Evolutionary conservation across 1,140 invertebrate species (phyloP), one percentile per base, ranked within the genome.

Genomic region (Heterodera carotae): DNA sequence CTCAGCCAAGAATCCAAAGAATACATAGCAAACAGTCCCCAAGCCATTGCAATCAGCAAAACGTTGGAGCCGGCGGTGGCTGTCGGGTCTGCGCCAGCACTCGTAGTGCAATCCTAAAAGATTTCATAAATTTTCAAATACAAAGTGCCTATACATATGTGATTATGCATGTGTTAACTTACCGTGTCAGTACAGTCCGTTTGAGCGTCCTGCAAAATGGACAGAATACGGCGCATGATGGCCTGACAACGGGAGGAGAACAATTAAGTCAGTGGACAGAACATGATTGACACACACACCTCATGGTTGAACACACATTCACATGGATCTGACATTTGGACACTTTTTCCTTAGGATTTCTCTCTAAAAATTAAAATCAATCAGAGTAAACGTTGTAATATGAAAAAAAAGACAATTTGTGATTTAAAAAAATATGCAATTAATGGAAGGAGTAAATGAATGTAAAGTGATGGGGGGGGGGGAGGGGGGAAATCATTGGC

Each of bases 241-340:
- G 79, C 71, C 48, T 56, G 18, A 15, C 12, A 56, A 56, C 5
- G 48, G 48, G 3, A 15, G 22, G 22, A 56, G 12, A n/a, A 56
- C 5, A 56, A 56, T 4, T 5, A 56, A 22, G 48, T 4, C 39
- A 43, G 15, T 10, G 15, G 15, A 43, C 6, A 39, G 12, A 39
- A 39, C 0, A 43, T 10, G 39, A n/a, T n/a, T n/a, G n/a, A n/a
- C n/a, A 43, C 0, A 43, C 39, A 43, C 12, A 56, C 48, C 69
- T 80, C 79, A 69, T 80, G 79, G 43, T 80, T 80, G 60, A 80
- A 80, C n/a, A 80, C 25, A 56, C 79, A 80, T 60, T 80, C 79
- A 36, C 79, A 80, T 10, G 79, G 79, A 72, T 80, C 79, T 34
- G 69, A 78, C 59, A 66, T 66, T 66, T 29, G 25, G 62, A n/a